Conservation (phyloP, 2,797 vertebrate species). For the Bothrops alternatus region DNA sequence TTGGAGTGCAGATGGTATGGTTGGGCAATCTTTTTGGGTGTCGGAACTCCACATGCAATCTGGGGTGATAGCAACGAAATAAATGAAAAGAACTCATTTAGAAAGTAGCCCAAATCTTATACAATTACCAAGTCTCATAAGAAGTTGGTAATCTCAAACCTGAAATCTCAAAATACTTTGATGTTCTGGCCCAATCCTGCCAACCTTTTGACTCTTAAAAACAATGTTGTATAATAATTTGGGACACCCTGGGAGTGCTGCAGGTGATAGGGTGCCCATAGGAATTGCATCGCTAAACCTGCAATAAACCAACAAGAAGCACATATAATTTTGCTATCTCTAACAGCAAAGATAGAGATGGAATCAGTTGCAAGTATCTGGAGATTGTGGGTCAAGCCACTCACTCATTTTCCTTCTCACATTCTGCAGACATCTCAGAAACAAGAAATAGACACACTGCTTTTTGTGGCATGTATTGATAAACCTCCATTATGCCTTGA, state of each 20-base stretch:
- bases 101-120: neutral
- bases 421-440: neutral
- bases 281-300: neutral
- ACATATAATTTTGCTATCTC: no score
- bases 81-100: neutral
- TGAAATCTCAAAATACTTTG: neutral
- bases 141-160: neutral
- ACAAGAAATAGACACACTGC: neutral
- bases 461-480: neutral
- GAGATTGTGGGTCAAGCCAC: neutral
- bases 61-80: neutral
- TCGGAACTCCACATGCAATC: neutral
- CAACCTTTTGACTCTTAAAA: neutral
- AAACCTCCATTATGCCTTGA: neutral
- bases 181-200: neutral
- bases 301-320: no score
- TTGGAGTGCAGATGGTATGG: neutral
- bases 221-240: neutral
- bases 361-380: neutral
- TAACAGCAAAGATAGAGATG: neutral
- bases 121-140: neutral
- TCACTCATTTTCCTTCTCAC: neutral
- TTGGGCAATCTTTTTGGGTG: neutral
- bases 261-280: neutral
- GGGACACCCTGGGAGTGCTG: neutral